A percentile compares a stretch with the other conserved stretches of the same genome.
Conservation (phyloP, 1,140 invertebrate species). For the Cydia fagiglandana region DNA sequence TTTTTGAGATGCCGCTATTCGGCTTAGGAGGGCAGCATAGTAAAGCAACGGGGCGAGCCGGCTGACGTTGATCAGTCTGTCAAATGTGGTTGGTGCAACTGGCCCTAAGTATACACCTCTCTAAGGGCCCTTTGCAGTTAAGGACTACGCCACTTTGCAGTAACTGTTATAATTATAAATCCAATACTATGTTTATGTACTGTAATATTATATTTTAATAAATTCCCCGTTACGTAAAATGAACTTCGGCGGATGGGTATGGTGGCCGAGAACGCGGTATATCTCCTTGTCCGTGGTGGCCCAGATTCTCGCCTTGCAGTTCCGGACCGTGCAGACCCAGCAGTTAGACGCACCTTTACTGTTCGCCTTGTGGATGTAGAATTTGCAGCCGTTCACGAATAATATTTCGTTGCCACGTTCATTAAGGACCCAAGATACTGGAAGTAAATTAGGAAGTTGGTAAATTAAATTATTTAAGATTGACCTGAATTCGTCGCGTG, state of each 20-base stretch:
- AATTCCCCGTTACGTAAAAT: constrained; percentile 40
- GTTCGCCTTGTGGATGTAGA: constrained; percentile 5
- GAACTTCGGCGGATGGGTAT: constrained; percentile 23
- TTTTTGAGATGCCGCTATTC: no score
- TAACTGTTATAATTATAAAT: no score
- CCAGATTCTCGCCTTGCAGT: constrained; percentile 10
- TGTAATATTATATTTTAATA: constrained; percentile 39
- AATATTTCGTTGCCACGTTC: not conserved
- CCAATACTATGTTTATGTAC: no score
- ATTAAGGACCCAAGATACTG: constrained; percentile 8
- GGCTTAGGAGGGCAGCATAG: no score
- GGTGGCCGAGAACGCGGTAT: not conserved
- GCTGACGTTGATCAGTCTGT: no score
- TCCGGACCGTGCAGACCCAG: not conserved
- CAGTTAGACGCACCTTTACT: not conserved
- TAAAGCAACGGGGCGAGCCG: no score
- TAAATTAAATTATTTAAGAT: not conserved
- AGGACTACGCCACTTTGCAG: no score
- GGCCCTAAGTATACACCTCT: no score
- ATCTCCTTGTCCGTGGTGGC: not conserved
- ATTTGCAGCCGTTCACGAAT: not conserved
- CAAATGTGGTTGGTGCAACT: no score
- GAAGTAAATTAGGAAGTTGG: not conserved
- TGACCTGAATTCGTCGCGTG: no score
- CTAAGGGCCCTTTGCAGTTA: no score